These are phyloP conservation scores for Ormyrus thymus DNA, from an alignment of 2,888 invertebrate genomes.

Conservation along the genomic window DNA sequence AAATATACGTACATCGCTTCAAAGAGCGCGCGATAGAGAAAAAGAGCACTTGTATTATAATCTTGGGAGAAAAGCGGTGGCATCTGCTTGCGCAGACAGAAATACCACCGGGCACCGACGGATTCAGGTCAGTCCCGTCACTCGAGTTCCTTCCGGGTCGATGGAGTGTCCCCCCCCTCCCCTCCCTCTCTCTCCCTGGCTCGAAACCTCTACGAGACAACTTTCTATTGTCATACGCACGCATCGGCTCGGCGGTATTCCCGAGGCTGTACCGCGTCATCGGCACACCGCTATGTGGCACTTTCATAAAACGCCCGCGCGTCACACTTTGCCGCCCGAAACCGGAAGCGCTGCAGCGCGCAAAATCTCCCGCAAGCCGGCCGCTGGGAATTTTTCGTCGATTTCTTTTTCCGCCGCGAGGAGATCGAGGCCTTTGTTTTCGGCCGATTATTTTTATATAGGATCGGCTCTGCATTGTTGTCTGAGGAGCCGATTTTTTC, in stretches of 20 bases:
- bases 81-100: conserved; percentile 28
- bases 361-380: background rate
- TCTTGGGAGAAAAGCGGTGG: background rate
- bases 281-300: conserved; percentile 25
- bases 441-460: too few species aligned
- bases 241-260: conserved; percentile 34
- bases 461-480: too few species aligned
- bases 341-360: conserved; percentile 1
- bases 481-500: too few species aligned
- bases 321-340: conserved; percentile 5
- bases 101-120: conserved; percentile 52
- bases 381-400: too few species aligned
- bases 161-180: conserved; percentile 51
- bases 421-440: too few species aligned
- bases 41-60: conserved; percentile 13
- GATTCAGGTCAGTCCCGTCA: conserved; percentile 71
- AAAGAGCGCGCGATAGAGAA: background rate
- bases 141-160: conserved; percentile 71
- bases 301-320: conserved; percentile 46
- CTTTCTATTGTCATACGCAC: conserved; percentile 68
- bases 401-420: too few species aligned
- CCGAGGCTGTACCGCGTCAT: conserved; percentile 29
- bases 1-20: background rate
- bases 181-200: conserved; percentile 44
- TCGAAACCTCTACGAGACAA: conserved; percentile 55